Conservation (phyloP, 2,888 invertebrate genomes). For the Apotomis turbidana region DNA sequence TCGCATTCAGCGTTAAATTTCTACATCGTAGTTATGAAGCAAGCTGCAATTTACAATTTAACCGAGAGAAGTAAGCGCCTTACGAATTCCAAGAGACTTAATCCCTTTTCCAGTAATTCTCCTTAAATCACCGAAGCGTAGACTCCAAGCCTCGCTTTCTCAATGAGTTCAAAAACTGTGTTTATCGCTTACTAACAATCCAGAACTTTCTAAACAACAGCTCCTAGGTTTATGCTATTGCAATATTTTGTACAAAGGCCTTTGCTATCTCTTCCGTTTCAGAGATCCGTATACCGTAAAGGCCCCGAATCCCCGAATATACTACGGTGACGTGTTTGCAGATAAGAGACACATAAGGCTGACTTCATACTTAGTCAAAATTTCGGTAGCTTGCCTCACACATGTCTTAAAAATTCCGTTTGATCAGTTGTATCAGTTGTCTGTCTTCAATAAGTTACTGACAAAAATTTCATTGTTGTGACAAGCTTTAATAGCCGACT, state of each 20-base stretch:
- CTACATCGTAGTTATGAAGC: background rate
- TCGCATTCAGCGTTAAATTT: background rate
- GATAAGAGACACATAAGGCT: no score
- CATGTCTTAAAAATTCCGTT: no score
- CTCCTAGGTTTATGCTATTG: slow-evolving; percentile 18
- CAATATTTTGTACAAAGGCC: slow-evolving; percentile 5
- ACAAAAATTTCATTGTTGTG: no score
- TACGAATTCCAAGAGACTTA: background rate
- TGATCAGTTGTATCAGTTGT: no score
- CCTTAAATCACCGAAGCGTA: slow-evolving; percentile 16
- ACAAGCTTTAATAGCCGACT: no score
- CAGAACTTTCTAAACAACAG: slow-evolving; percentile 21
- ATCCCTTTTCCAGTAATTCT: slow-evolving; percentile 7
- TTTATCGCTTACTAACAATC: slow-evolving; percentile 11
- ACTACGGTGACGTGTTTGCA: no score
- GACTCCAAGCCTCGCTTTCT: slow-evolving; percentile 17
- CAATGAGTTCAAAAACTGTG: slow-evolving; percentile 12
- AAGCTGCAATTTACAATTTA: background rate
- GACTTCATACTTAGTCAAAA: no score
- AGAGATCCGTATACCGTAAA: background rate
- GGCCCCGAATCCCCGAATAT: no score
- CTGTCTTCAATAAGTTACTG: no score
- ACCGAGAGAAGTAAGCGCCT: background rate
- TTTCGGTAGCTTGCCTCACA: no score
- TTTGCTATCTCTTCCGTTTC: slow-evolving; percentile 9